These are phyloP conservation scores for Clamator glandarius DNA, from an alignment of 2,797 vertebrate genomes.

Conservation along the genomic window DNA sequence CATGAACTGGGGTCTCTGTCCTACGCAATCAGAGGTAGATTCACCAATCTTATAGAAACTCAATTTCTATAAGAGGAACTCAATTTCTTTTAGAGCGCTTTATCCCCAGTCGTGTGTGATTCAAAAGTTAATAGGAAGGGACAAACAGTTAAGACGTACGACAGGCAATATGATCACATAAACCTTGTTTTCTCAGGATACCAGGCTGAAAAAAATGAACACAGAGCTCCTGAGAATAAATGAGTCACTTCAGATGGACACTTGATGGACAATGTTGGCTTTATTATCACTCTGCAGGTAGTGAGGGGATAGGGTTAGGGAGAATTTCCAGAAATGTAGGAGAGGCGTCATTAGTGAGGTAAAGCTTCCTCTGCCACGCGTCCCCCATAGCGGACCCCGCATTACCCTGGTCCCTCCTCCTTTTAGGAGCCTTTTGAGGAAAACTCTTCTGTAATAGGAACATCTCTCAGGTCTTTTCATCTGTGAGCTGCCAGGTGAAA, in stretches of 20 bases:
- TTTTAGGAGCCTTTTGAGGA: constrained; percentile 64
- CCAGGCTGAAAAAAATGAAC: constrained; percentile 39
- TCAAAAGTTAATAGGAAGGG: constrained; percentile 63
- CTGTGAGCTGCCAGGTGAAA: constrained; percentile 69
- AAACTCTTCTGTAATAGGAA: constrained; percentile 52
- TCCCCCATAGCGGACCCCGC: constrained; percentile 8
- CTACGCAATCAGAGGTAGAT: not conserved
- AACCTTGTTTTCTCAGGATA: constrained; percentile 58
- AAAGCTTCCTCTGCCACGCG: not conserved
- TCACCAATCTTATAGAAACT: not conserved
- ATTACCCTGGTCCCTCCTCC: constrained; percentile 38
- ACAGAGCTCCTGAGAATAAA: constrained; percentile 49
- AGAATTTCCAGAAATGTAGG: constrained; percentile 25
- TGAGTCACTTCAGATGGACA: constrained; percentile 48
- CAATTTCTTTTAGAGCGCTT: constrained; percentile 21
- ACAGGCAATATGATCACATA: constrained; percentile 56
- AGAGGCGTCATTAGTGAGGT: constrained; percentile 17
- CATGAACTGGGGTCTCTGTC: not conserved
- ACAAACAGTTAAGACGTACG: constrained; percentile 63
- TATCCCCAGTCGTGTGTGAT: not conserved
- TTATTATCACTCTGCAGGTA: constrained; percentile 49
- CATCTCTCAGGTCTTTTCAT: constrained; percentile 60
- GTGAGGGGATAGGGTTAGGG: constrained; percentile 12
- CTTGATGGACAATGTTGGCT: constrained; percentile 50
- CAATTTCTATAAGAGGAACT: constrained; percentile 17